Evolutionary conservation across 2,113 vertebrate genomes (phyloP).

Genomic region (Corythoichthys haematopterus): DNA sequence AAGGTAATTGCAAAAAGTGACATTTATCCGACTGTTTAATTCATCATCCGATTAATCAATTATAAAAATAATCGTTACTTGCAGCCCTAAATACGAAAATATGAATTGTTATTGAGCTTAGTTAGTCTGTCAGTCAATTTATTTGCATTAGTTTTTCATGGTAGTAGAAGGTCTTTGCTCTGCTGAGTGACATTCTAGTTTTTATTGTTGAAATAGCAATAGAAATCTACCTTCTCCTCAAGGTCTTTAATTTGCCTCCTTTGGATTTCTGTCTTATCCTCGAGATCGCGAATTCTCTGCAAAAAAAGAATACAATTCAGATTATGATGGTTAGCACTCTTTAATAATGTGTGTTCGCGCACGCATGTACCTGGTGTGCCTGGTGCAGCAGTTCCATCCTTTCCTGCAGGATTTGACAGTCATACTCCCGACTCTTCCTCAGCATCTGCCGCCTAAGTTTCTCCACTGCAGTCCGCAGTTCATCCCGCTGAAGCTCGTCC

Average conservation of each 20-base stretch:
- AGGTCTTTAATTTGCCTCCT: conserved; percentile 98
- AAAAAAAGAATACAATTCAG: conserved; percentile 24
- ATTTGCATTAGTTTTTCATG: neutral
- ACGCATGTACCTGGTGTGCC: conserved; percentile 85
- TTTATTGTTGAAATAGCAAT: neutral
- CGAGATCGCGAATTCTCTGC: conserved; percentile 95
- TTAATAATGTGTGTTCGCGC: neutral
- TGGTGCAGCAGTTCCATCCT: conserved; percentile 97
- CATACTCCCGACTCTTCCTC: conserved; percentile 94
- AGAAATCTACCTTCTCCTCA: conserved; percentile 86
- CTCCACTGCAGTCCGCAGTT: conserved; percentile 89
- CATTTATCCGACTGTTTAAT: too few species aligned
- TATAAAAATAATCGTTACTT: too few species aligned
- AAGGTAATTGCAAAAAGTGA: too few species aligned
- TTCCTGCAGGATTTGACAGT: conserved; percentile 96
- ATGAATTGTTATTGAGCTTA: too few species aligned
- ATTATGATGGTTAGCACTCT: neutral
- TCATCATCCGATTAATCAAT: too few species aligned
- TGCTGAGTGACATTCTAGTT: neutral
- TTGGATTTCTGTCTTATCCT: conserved; percentile 97
- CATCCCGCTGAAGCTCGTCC: conserved; percentile 89
- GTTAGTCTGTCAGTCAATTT: too few species aligned
- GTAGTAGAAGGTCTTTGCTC: neutral
- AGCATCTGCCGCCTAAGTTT: conserved; percentile 95
- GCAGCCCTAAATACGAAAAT: too few species aligned